phyloP scores from a whole-genome alignment of 2,888 invertebrate genomes.

The Drosophila trichaetosa region DNA sequence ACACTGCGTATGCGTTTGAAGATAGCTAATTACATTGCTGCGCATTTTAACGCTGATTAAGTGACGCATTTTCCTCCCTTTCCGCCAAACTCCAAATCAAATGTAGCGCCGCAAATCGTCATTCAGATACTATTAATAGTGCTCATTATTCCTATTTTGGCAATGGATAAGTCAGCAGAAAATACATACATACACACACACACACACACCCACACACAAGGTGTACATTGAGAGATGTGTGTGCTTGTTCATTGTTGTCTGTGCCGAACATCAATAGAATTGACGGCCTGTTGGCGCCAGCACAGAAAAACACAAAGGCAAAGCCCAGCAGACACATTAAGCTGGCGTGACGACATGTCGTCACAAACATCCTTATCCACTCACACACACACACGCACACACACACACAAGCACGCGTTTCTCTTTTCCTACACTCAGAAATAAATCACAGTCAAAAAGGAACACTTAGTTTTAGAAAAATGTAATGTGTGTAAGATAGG shows the following conservation, averaged over 20 bases:
- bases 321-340: slow-evolving; percentile 48
- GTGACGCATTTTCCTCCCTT: slow-evolving; percentile 35
- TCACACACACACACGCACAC: not conserved
- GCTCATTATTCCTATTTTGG: slow-evolving; percentile 69
- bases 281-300: slow-evolving; percentile 54
- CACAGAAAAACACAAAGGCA: slow-evolving; percentile 14
- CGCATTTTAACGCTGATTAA: slow-evolving; percentile 49
- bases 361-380: slow-evolving; percentile 21
- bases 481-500: not conserved
- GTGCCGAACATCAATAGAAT: slow-evolving; percentile 45
- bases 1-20: not conserved
- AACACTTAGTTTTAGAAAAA: not conserved
- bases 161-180: slow-evolving; percentile 53
- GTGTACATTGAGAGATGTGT: not conserved
- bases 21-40: slow-evolving; percentile 43
- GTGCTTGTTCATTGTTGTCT: slow-evolving; percentile 9
- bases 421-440: slow-evolving; percentile 1
- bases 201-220: not conserved
- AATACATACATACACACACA: slow-evolving; percentile 12
- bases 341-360: slow-evolving; percentile 36
- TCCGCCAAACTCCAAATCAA: slow-evolving; percentile 26
- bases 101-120: slow-evolving; percentile 46
- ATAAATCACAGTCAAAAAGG: not conserved
- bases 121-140: slow-evolving; percentile 58
- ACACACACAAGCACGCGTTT: slow-evolving; percentile 1